Evolutionary conservation across 35 echinoderm and acorn worm species (phyloP).

Genomic region (Anneissia japonica): DNA sequence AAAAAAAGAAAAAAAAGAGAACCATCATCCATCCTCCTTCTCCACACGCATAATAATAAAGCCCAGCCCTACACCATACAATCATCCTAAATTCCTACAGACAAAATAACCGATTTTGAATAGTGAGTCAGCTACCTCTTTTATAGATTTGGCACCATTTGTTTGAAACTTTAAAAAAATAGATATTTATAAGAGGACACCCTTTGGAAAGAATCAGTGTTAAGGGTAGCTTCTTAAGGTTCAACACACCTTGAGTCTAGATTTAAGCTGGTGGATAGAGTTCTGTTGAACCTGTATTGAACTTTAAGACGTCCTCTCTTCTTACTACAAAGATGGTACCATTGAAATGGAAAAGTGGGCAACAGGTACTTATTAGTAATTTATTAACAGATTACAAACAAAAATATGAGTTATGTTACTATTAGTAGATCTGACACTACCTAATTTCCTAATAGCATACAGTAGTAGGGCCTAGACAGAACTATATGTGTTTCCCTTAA

Average conservation of each 20-base stretch:
- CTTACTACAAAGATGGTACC: not conserved
- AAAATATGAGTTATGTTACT: too few species aligned
- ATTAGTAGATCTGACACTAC: too few species aligned
- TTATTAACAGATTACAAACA: too few species aligned
- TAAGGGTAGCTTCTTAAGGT: not conserved
- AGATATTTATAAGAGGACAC: too few species aligned
- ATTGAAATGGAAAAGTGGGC: not conserved
- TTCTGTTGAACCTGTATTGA: not conserved
- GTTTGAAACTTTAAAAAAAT: too few species aligned
- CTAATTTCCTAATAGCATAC: too few species aligned
- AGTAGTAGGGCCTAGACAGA: too few species aligned
- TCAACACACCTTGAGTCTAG: not conserved
- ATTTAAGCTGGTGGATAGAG: not conserved
- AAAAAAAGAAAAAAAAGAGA: not conserved
- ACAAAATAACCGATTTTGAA: not conserved
- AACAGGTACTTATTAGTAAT: too few species aligned
- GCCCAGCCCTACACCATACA: not conserved
- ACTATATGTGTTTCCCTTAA: too few species aligned
- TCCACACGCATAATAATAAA: not conserved
- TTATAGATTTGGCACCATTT: too few species aligned
- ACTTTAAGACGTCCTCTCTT: not conserved
- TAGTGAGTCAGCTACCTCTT: too few species aligned
- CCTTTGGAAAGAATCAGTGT: too few species aligned
- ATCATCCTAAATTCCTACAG: not conserved
- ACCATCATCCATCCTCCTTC: not conserved